These are phyloP conservation scores for Epinotia nisella DNA, from an alignment of 2,888 invertebrate genomes.

Conservation along the genomic window DNA sequence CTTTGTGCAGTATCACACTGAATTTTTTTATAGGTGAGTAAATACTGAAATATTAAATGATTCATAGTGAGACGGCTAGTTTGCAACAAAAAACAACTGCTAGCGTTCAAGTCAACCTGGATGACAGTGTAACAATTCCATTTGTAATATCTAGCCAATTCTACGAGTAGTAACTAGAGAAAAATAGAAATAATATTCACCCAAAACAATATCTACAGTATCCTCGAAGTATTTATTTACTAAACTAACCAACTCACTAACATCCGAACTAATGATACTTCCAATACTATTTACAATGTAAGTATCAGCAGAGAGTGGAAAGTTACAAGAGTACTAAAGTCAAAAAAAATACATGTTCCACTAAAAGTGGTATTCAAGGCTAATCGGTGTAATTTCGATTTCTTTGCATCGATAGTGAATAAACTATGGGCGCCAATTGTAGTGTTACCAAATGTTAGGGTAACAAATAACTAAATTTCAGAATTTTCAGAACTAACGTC, in stretches of 20 bases:
- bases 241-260: neutral
- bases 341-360: too few species aligned
- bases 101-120: neutral
- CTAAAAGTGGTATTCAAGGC: too few species aligned
- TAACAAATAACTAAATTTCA: too few species aligned
- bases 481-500: too few species aligned
- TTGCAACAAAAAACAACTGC: neutral
- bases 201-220: neutral
- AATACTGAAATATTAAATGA: neutral
- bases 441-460: neutral
- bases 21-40: neutral
- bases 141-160: slow-evolving; percentile 7
- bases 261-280: neutral
- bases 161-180: neutral
- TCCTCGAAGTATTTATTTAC: neutral
- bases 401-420: neutral
- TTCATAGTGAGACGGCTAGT: neutral
- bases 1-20: slow-evolving; percentile 5
- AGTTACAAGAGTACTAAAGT: neutral
- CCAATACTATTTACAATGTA: neutral
- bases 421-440: neutral
- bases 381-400: neutral
- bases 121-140: neutral
- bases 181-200: neutral
- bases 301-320: neutral